Conservation (phyloP, 2,797 vertebrate genomes). For the Acrossocheilus wenchowensis region DNA sequence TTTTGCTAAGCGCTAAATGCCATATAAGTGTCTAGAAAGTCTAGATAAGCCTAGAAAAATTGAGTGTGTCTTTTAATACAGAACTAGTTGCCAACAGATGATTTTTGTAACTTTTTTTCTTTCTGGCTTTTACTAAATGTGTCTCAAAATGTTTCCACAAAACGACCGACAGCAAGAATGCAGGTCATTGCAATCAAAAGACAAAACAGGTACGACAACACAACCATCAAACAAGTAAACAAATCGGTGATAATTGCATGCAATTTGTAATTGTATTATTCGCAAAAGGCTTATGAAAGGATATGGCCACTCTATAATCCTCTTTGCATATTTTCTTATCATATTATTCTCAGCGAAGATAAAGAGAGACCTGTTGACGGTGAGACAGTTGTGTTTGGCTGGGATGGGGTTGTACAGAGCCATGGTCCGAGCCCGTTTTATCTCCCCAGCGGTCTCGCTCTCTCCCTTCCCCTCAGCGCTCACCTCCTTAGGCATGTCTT, state of each 20-base stretch:
- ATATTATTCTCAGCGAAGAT: slow-evolving; percentile 98
- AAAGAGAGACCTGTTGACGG: slow-evolving; percentile 98
- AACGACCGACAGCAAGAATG: background rate
- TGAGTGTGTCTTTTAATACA: background rate
- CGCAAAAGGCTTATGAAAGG: slow-evolving; percentile 78
- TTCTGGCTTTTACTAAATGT: background rate
- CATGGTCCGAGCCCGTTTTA: slow-evolving; percentile 98
- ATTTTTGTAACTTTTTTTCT: background rate
- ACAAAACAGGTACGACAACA: background rate
- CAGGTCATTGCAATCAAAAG: background rate
- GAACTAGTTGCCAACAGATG: background rate
- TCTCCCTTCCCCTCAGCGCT: slow-evolving; percentile 86
- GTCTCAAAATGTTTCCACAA: background rate
- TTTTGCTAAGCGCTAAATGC: background rate
- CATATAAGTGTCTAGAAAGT: background rate
- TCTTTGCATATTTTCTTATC: slow-evolving; percentile 93
- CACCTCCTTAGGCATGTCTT: slow-evolving; percentile 88
- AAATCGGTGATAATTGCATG: background rate
- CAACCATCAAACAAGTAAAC: background rate
- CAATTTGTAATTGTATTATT: background rate
- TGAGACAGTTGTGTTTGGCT: slow-evolving; percentile 97
- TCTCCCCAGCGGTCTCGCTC: slow-evolving; percentile 82
- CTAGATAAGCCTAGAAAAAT: background rate
- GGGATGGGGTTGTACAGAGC: slow-evolving; percentile 97
- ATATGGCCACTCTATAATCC: slow-evolving; percentile 99